Evolutionary conservation across 2,797 vertebrate species (phyloP), one percentile per base, ranked within the genome.

Genomic region (Decapterus maruadsi): DNA sequence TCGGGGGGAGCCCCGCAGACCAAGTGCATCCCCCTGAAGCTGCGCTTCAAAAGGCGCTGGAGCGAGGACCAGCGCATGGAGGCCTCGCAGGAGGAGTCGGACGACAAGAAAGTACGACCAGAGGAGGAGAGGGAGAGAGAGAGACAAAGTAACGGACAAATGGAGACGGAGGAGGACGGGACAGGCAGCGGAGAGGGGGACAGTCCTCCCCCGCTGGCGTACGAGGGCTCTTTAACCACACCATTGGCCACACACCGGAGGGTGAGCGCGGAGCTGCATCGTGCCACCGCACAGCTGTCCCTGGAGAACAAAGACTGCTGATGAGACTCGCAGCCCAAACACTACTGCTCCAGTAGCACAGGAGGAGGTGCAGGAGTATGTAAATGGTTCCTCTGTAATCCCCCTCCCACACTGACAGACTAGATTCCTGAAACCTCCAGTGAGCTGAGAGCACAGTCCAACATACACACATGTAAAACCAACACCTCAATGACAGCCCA

Each of bases 1-100:
- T 60, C 61, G 8, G 68, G 50, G 0, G 87, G 74, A 55, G 46
- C 65, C 1, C 62, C 77, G 36, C 91, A 92, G 19, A 92, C 93
- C 19, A 93, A 96, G 78, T 97, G 97, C 90, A 97, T 98, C 93
- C 97, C 97, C 1, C 94, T 97, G 4, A 98, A 98, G 75, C 92
- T 97, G 81, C 97, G 97, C 58, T 98, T 98, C 90, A 98, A 98
- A 83, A 93, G 97, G 62, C 96, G 97, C 83, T 98, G 97, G 97
- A 97, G 96, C 60, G 96, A 97, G 92, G 97, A 98, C 90, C 96
- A 97, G 94, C 96, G 97, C 59, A 94, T 97, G 91, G 97, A 97
- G 81, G 96, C 96, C 17, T 95, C 95, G 0, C 92, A 92, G 61
- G 94, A 91, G 80, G 96, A 96, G 63, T 95, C 95, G 1, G 95